A percentile compares a stretch with the other conserved stretches of the same genome.
Evolutionary conservation across 2,797 vertebrate genomes (phyloP).

Genomic region (Remorina albescens): DNA sequence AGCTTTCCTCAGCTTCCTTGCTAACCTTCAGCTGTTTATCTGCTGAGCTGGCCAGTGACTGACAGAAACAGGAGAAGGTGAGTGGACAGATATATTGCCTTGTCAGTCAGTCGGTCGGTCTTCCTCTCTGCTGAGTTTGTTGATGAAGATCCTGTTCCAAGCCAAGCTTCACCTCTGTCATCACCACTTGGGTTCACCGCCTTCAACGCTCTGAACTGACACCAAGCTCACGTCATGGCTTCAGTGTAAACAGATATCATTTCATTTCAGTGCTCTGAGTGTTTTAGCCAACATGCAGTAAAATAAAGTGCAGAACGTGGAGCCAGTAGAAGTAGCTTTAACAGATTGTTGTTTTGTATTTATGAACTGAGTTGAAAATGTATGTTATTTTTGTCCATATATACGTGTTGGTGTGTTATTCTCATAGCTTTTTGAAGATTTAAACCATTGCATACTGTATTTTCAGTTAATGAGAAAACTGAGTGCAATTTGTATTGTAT

Average conservation of each 20-base stretch:
- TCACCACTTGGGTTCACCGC: constrained; percentile 55
- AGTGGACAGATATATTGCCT: constrained; percentile 30
- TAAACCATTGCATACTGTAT: background rate
- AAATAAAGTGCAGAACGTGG: constrained; percentile 15
- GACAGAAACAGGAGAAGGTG: constrained; percentile 41
- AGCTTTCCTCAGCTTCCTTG: constrained; percentile 1
- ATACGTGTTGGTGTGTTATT: background rate
- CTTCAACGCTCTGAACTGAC: constrained; percentile 51
- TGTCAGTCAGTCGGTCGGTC: constrained; percentile 40
- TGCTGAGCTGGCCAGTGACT: constrained; percentile 43
- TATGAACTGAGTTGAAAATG: constrained; percentile 9
- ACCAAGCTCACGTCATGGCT: constrained; percentile 54
- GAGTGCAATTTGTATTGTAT: background rate
- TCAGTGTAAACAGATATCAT: constrained; percentile 59
- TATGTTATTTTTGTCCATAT: background rate
- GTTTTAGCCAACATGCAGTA: constrained; percentile 14
- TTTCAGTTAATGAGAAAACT: background rate
- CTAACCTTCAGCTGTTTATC: constrained; percentile 14
- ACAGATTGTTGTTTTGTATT: constrained; percentile 19
- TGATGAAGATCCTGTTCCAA: constrained; percentile 77
- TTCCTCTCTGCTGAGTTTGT: constrained; percentile 56
- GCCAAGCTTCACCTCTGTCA: constrained; percentile 71
- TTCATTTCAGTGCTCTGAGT: constrained; percentile 37
- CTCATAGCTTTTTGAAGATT: background rate
- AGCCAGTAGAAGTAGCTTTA: background rate